Evolutionary conservation across 2,797 vertebrate species (phyloP).

Genomic region (Eurystomus glaucurus): DNA sequence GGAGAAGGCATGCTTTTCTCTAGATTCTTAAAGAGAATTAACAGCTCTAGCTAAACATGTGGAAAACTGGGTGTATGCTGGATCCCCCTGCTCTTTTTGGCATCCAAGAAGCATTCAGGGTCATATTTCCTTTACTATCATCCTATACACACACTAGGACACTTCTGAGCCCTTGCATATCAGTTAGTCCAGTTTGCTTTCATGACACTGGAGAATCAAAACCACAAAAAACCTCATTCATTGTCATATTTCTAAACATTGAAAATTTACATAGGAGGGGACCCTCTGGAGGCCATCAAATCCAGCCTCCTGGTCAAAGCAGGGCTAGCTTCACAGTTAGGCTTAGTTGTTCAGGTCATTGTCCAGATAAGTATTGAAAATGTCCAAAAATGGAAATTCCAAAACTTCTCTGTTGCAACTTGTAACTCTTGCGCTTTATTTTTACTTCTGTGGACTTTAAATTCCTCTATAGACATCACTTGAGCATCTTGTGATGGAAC

Average conservation of each 20-base stretch:
- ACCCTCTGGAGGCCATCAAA: neutral
- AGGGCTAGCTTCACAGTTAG: neutral
- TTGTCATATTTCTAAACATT: neutral
- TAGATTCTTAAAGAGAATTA: neutral
- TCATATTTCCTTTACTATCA: neutral
- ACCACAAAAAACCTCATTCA: neutral
- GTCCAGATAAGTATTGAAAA: neutral
- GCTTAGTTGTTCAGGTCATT: neutral
- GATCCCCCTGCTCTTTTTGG: neutral
- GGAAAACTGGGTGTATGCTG: neutral
- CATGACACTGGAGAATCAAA: neutral
- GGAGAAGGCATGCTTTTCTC: neutral
- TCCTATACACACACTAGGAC: rapidly evolving
- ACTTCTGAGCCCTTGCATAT: neutral
- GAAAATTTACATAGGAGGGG: neutral
- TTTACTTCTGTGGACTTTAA: neutral
- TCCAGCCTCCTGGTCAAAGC: neutral
- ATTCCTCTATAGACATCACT: neutral
- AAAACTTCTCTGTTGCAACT: neutral
- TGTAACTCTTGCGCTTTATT: neutral
- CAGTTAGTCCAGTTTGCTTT: neutral
- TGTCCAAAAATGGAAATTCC: neutral
- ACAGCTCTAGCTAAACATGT: neutral
- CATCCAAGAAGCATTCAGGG: neutral
- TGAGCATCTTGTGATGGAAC: neutral